Conservation (phyloP, 2,113 vertebrate species). For the Parus major region DNA sequence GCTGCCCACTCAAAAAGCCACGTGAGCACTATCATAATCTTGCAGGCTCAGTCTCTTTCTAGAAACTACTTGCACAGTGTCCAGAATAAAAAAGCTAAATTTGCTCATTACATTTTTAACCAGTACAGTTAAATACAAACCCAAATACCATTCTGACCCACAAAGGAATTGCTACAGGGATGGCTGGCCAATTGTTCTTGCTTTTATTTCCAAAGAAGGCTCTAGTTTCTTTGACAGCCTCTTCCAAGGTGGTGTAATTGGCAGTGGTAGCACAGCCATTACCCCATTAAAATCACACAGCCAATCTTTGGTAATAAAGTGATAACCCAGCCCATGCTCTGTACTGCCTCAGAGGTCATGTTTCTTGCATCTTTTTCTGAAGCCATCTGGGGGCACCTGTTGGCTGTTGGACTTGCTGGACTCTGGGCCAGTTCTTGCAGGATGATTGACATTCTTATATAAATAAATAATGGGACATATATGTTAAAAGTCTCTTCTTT, state of each 20-base stretch:
- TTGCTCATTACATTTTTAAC: background rate
- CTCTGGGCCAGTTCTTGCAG: background rate
- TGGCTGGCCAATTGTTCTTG: background rate
- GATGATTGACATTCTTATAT: background rate
- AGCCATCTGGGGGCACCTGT: conserved; percentile 14
- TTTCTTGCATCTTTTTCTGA: background rate
- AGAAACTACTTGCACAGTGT: conserved; percentile 26
- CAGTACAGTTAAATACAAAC: background rate
- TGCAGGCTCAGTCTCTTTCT: conserved; percentile 29
- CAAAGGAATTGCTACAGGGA: background rate
- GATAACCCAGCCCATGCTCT: background rate
- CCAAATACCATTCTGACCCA: background rate
- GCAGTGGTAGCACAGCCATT: background rate
- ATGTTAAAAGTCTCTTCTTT: background rate
- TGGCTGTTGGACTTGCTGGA: background rate
- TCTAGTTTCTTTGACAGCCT: background rate
- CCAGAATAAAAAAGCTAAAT: conserved; percentile 25
- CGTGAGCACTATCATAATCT: conserved; percentile 14
- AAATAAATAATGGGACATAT: background rate
- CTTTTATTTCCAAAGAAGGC: background rate
- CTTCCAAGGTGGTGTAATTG: background rate
- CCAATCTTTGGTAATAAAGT: background rate
- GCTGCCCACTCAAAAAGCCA: conserved; percentile 52
- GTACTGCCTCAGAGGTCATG: background rate
- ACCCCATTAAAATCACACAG: background rate